Percentiles rank a stretch among this genome's conserved stretches.
These are phyloP conservation scores for Tetraodon nigroviridis DNA, from an alignment of 2,113 vertebrate genomes.

Conservation along the genomic window DNA sequence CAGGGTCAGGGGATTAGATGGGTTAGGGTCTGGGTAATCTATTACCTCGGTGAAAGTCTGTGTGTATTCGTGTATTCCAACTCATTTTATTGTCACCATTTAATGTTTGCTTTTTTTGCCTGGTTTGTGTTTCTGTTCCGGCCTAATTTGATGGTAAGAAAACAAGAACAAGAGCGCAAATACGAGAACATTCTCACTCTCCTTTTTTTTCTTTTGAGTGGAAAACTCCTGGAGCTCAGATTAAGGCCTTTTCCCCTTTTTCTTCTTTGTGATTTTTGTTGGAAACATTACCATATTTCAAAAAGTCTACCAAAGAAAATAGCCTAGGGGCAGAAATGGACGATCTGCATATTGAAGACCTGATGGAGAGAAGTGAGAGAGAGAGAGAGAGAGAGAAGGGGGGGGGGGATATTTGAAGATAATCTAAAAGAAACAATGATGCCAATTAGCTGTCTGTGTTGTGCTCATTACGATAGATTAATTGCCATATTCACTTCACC, in stretches of 20 bases:
- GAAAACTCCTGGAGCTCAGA: slow-evolving; percentile 66
- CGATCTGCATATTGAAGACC: slow-evolving; percentile 67
- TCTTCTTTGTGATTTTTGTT: slow-evolving; percentile 57
- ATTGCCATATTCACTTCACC: slow-evolving; percentile 29
- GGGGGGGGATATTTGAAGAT: slow-evolving; percentile 40
- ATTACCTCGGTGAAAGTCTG: no score
- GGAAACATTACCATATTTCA: slow-evolving; percentile 70
- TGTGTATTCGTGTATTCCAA: background rate
- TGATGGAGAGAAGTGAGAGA: slow-evolving; percentile 36
- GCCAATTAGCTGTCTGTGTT: slow-evolving; percentile 48
- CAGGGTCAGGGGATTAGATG: no score
- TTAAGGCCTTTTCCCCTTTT: slow-evolving; percentile 55
- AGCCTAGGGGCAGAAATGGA: slow-evolving; percentile 64
- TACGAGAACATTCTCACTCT: slow-evolving; percentile 37
- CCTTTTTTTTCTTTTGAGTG: slow-evolving; percentile 49
- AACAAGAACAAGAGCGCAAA: slow-evolving; percentile 39
- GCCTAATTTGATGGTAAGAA: slow-evolving; percentile 43
- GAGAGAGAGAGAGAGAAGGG: slow-evolving; percentile 32
- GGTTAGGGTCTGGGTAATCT: no score
- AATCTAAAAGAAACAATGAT: slow-evolving; percentile 51
- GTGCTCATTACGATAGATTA: slow-evolving; percentile 40
- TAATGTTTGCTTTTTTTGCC: slow-evolving; percentile 20
- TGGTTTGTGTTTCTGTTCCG: slow-evolving; percentile 20
- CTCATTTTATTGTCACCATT: background rate
- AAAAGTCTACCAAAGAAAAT: slow-evolving; percentile 72